Evolutionary conservation across 1,140 invertebrate species (phyloP).

Genomic region (Sycophila sp.): DNA sequence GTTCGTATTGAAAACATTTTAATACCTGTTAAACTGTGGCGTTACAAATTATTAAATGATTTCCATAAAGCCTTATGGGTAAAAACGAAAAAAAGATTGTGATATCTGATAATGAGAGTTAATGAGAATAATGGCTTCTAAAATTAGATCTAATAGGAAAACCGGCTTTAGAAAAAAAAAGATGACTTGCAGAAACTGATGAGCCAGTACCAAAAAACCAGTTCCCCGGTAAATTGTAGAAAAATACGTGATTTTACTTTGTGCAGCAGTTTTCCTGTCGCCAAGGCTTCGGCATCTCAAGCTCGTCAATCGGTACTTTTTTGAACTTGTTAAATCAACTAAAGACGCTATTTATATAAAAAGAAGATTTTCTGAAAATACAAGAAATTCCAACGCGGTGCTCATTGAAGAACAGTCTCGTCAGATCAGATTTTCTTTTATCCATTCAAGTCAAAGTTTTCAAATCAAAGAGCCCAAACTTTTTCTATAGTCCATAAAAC

Average conservation of each 20-base stretch:
- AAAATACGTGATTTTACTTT: conserved; percentile 8
- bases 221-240: background rate
- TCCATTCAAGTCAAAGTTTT: background rate
- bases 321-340: no score
- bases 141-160: background rate
- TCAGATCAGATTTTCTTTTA: background rate
- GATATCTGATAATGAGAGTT: no score
- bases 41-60: no score
- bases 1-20: no score
- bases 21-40: no score
- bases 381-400: background rate
- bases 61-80: no score
- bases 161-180: background rate
- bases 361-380: background rate
- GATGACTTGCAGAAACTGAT: background rate
- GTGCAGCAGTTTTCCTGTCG: no score
- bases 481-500: conserved; percentile 23
- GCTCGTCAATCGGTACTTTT: background rate
- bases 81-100: no score
- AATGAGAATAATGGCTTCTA: background rate
- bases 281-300: background rate
- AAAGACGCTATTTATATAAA: background rate
- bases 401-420: background rate
- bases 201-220: background rate
- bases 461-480: conserved; percentile 16